Base-by-base conservation (phyloP, 2,113 vertebrate species). In the Anarrhichthys ocellatus region DNA sequence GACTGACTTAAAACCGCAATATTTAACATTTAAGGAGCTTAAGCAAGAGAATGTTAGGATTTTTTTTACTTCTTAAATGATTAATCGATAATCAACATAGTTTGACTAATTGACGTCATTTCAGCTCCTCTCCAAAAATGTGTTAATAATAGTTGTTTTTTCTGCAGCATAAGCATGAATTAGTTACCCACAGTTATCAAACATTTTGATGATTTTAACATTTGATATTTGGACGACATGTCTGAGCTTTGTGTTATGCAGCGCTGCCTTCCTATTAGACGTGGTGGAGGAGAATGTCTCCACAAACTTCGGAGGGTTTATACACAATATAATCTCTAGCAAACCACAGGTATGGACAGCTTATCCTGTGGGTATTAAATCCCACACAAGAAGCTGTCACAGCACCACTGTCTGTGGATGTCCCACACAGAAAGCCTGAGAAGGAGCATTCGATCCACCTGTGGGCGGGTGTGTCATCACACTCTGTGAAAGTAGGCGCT, bases 311-410 rank as follows among this genome's bases (percentile, higher is more conserved):
- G 70, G 22, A 72, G 40, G 46, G 59, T 22, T 86, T 70, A 73
- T 70, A 27, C 27, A 22, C 46, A 58, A 71, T 52, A 82, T 88
- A 80, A 80, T 92, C 81, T 86, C 67, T n/a, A 32, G 52, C 46
- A 83, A 83, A 70, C 68, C 71, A 22, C 54, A 78, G 81, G 78
- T 81, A 84, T 56, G 34, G 48, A 70, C 59, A 61, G 74, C 34
- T 90, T 87, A 87, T 86, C 71, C 40, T 54, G 63, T 81, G 64
- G 58, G 66, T 67, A 78, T 88, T 89, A 81, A 79, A 70, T 73
- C 74, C 77, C 73, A 52, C 78, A 85, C 75, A 82, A 78, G 74
- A 29, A 80, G 80, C 89, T 84, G 83, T 84, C 72, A 63, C 59
- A 29, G 79, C 74, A 1, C 82, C 75, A 32, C 52, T 76, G 36